Base-by-base conservation (phyloP, 2,888 invertebrate species). In the Rotaria macrura region DNA sequence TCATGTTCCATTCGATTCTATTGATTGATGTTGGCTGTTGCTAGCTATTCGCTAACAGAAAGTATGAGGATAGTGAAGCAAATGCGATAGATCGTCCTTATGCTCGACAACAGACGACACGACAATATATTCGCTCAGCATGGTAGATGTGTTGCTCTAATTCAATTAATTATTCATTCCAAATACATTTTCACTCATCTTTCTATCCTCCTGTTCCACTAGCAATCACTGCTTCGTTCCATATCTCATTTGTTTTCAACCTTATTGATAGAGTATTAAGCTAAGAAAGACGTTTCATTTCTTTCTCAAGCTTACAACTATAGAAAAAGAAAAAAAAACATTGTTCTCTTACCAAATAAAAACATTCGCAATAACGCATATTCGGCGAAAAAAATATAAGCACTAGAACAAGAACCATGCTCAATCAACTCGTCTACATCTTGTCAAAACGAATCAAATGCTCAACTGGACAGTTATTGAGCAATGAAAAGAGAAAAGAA, bases 141-240 rank as follows among this genome's bases (percentile, higher is more conserved):
- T 65, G 65, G 34, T 65, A 65, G 65, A 65, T 65, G 65, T 65
- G 65, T 65, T 65, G 65, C 34, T 29, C 65, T 65, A 65, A 65
- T 65, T 65, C 34, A 20, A 65, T 65, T 65, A 65, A 65, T 65
- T 65, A 65, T 65, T 65, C 65, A 65, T 65, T 65, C 65, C 65
- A 65, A 65, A 34, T 65, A 65, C 34, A 34, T 65, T 65, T 65
- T 65, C 34, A 65, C 65, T 17, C 34, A 12, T 34, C 38, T 7
- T 65, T 65, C n/a, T n/a, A n/a, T 20, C 34, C 38, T 0, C 25
- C 12, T 57, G 1, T 57, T 57, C 29, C 25, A 2, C 23, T 54
- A 57, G n/a, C 55, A 57, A 6, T 29, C 55, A 57, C 20, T 65
- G 20, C 65, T 34, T 65, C 34, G 34, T 34, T 65, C 38, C 65